Evolutionary conservation across 2,888 invertebrate species (phyloP).

Genomic region (Bursaphelenchus okinawaensis): DNA sequence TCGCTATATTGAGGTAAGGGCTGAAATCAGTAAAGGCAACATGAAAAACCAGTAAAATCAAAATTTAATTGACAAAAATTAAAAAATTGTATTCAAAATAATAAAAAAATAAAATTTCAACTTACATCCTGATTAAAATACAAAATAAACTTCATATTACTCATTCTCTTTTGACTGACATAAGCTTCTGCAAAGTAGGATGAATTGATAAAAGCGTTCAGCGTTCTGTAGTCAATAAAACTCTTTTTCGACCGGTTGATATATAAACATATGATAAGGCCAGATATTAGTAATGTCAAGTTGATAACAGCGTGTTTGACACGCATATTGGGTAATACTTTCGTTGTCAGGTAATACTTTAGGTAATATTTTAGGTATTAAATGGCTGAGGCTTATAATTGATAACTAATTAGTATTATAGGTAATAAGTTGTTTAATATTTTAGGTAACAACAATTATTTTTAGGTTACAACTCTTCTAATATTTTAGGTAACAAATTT

Average conservation of each 20-base stretch:
- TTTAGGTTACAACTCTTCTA: too few species aligned
- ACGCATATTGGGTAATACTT: background rate
- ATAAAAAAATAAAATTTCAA: too few species aligned
- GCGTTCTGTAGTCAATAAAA: background rate
- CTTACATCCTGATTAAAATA: background rate
- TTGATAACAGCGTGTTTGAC: background rate
- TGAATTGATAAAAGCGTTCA: background rate
- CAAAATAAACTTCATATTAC: background rate
- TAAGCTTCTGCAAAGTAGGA: background rate
- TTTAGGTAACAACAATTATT: too few species aligned
- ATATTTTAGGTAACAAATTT: too few species aligned
- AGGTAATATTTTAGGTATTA: too few species aligned
- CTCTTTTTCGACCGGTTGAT: background rate
- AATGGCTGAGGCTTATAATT: too few species aligned
- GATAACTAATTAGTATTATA: too few species aligned
- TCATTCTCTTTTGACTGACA: background rate
- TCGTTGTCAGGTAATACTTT: too few species aligned
- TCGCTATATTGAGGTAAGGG: slow-evolving; percentile 10
- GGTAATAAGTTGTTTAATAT: too few species aligned
- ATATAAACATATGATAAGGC: background rate
- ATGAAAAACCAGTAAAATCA: slow-evolving; percentile 1
- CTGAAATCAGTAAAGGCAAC: slow-evolving; percentile 2
- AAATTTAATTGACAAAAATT: background rate
- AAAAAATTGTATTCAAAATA: too few species aligned
- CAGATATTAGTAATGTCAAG: background rate